Evolutionary conservation across 2,888 invertebrate species (phyloP), one percentile per base, ranked within the genome.

Genomic region (Acanthococcus lagerstroemiae): DNA sequence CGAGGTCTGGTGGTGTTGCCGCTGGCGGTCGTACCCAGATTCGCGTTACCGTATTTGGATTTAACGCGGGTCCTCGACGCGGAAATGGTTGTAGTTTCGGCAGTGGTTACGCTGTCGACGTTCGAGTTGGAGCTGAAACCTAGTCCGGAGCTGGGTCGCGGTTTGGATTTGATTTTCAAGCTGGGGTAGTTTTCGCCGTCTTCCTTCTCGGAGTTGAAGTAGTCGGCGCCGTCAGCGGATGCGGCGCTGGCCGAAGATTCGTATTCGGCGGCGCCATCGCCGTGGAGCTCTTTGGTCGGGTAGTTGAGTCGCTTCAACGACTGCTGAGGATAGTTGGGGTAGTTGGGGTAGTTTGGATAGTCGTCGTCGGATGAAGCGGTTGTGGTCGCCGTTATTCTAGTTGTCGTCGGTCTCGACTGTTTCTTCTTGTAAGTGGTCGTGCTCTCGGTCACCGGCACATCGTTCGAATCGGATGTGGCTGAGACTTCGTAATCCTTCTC

Each of bases 1-100:
- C 84, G 78, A 1, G 87, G 87, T 60, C 88, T 78, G 57, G 84
- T 84, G 5, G 44, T 12, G n/a, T 58, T 58, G 26, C 45, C 17
- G 46, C n/a, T 37, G 1, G 37, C 12, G 12, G 37, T 37, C 12
- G 12, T 37, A 3, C 12, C n/a, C 37, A n/a, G 12, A 9, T 83
- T 84, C 17, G 46, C 15, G 22, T 54, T 63, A 17, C 46, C 26
- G n/a, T 57, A 65, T 46, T 70, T 70, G 46, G 70, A 68, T 58
- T 71, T 71, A 46, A 67, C 70, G 27, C 71, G 69, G 12, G 65
- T 37, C 7, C 68, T 66, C 9, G 52, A n/a, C 9, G 66, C 55
- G 21, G 57, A 0, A 5, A 65, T 30, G 4, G 66, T 37, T 3
- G 65, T 21, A 15, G 54, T 54, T 19, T 65, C 52, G 1, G 69